Percentiles rank a stretch among this genome's conserved stretches.
Evolutionary conservation across 2,888 invertebrate genomes (phyloP).

Genomic region (Amiota communis): DNA sequence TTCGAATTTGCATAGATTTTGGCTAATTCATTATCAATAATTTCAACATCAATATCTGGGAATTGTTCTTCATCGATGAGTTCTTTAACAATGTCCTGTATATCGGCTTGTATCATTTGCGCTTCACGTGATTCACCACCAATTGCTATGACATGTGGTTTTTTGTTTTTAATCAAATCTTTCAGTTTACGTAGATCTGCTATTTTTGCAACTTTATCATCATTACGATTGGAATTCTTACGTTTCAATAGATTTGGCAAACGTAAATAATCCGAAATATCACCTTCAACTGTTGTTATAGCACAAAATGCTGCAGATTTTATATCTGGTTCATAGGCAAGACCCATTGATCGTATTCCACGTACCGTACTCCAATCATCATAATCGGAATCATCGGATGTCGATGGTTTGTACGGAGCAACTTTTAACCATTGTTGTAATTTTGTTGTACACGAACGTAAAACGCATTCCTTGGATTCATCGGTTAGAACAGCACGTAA

Average conservation of each 20-base stretch:
- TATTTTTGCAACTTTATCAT: constrained; percentile 80
- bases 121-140: constrained; percentile 94
- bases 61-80: constrained; percentile 89
- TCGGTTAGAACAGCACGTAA: constrained; percentile 83
- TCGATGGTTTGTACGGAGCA: constrained; percentile 80
- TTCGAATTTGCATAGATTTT: constrained; percentile 94
- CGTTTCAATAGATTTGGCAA: constrained; percentile 89
- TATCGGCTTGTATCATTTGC: constrained; percentile 84
- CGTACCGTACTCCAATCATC: constrained; percentile 88
- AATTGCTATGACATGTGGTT: constrained; percentile 93
- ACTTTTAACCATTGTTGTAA: constrained; percentile 92
- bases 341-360: constrained; percentile 89
- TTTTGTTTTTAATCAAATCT: constrained; percentile 90
- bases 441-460: constrained; percentile 88
- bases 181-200: constrained; percentile 80
- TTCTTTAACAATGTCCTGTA: constrained; percentile 82
- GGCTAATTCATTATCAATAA: constrained; percentile 94
- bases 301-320: constrained; percentile 91
- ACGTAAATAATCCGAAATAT: constrained; percentile 91
- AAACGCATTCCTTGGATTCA: constrained; percentile 90
- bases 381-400: constrained; percentile 87
- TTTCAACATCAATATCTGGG: constrained; percentile 89
- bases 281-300: constrained; percentile 90
- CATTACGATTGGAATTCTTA: constrained; percentile 81
- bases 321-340: constrained; percentile 90